A percentile compares a stretch with the other conserved stretches of the same genome.
Evolutionary conservation across 2,888 invertebrate species (phyloP).

Genomic region (Himalopsyche tibetana): DNA sequence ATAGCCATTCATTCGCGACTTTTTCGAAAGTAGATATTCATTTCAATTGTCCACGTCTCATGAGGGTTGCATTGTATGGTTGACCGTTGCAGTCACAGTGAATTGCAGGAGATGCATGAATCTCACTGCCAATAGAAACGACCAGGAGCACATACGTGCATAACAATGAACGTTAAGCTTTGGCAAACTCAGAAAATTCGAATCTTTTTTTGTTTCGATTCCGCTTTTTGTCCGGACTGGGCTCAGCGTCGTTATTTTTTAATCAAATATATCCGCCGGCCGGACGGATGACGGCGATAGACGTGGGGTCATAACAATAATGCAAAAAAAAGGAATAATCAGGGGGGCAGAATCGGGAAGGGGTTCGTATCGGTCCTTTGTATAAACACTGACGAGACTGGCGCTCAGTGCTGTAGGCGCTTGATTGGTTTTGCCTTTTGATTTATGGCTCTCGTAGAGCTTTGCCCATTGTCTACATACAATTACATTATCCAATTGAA

Average conservation of each 20-base stretch:
- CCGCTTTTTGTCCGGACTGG: slow-evolving; percentile 69
- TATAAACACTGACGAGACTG: slow-evolving; percentile 78
- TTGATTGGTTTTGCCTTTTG: slow-evolving; percentile 76
- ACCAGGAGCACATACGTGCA: slow-evolving; percentile 67
- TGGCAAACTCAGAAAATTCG: slow-evolving; percentile 70
- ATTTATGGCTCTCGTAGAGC: slow-evolving; percentile 55
- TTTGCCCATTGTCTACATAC: slow-evolving; percentile 45
- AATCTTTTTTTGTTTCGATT: slow-evolving; percentile 68
- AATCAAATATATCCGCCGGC: slow-evolving; percentile 79
- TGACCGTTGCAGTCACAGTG: background rate
- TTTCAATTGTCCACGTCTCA: slow-evolving; percentile 39
- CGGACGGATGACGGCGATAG: slow-evolving; percentile 70
- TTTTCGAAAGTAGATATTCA: background rate
- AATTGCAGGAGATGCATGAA: slow-evolving; percentile 26
- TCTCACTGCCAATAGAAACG: slow-evolving; percentile 40
- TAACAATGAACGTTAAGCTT: slow-evolving; percentile 76
- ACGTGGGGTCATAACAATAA: slow-evolving; percentile 65
- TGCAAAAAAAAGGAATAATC: slow-evolving; percentile 61
- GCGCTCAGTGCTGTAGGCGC: slow-evolving; percentile 67
- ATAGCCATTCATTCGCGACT: too few species aligned
- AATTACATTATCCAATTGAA: slow-evolving; percentile 56
- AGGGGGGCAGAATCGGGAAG: slow-evolving; percentile 74
- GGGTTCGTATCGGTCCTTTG: slow-evolving; percentile 74
- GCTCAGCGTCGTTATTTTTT: slow-evolving; percentile 78
- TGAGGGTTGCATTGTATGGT: slow-evolving; percentile 36